A percentile compares a stretch with the other conserved stretches of the same genome.
phyloP scores from a whole-genome alignment of 2,888 invertebrate genomes.

The Stenchaetothrips biformis region DNA sequence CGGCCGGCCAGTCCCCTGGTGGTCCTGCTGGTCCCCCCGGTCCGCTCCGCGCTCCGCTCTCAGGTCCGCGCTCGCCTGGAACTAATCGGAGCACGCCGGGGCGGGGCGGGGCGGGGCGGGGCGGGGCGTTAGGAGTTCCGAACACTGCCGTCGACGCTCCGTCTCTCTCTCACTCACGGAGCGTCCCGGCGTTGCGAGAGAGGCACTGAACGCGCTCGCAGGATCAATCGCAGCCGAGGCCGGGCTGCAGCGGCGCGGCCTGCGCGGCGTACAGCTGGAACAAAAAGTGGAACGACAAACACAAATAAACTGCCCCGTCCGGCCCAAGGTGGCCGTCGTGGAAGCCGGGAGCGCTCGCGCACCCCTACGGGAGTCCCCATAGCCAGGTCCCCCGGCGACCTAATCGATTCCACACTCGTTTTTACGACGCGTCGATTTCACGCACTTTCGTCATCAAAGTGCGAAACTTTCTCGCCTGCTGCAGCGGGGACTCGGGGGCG shows the following conservation, averaged over 20 bases:
- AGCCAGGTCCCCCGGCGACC: too few species aligned
- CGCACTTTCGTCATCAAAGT: too few species aligned
- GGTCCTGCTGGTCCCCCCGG: not conserved
- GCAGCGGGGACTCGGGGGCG: too few species aligned
- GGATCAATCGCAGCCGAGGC: not conserved
- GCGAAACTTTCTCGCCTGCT: too few species aligned
- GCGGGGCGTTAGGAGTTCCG: too few species aligned
- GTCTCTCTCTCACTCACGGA: not conserved
- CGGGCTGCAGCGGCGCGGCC: not conserved
- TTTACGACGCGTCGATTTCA: too few species aligned
- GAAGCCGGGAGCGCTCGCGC: too few species aligned
- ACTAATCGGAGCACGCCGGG: not conserved
- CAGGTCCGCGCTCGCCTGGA: constrained; percentile 10
- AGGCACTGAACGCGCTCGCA: not conserved
- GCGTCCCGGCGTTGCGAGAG: not conserved
- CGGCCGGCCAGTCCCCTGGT: constrained; percentile 3
- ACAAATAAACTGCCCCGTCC: too few species aligned
- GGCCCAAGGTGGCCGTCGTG: too few species aligned
- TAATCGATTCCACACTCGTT: too few species aligned
- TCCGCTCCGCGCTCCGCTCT: not conserved
- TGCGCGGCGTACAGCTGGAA: too few species aligned
- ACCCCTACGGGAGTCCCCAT: not conserved
- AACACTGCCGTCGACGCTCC: not conserved
- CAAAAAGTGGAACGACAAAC: too few species aligned
- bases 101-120: not conserved